Evolutionary conservation across 2,113 vertebrate genomes (phyloP).

Genomic region (Bubo scandiacus): DNA sequence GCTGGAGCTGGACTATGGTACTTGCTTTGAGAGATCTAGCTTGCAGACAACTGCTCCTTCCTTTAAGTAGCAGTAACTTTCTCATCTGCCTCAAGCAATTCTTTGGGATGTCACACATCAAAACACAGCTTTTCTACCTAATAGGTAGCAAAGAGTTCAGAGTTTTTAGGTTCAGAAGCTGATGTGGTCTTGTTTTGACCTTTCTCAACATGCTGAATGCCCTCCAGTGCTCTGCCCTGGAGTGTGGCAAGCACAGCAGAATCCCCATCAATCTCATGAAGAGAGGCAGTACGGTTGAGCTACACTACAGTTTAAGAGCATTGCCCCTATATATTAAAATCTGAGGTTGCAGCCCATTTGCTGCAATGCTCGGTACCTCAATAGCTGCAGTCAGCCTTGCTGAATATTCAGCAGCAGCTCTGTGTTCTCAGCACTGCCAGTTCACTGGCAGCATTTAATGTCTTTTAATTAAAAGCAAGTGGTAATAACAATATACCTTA

Average conservation of each 20-base stretch:
- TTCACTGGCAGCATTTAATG: not conserved
- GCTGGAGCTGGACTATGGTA: not conserved
- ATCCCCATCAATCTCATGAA: constrained; percentile 67
- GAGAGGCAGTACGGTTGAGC: constrained; percentile 42
- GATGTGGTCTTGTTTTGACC: constrained; percentile 67
- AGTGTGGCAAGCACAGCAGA: constrained; percentile 58
- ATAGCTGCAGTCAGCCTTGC: not conserved
- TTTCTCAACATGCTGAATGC: constrained; percentile 62
- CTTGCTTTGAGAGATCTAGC: not conserved
- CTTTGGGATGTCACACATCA: constrained; percentile 66
- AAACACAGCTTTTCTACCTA: constrained; percentile 64
- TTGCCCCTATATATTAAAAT: constrained; percentile 42
- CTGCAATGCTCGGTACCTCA: constrained; percentile 20
- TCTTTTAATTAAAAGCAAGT: not conserved
- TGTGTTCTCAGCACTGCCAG: not conserved
- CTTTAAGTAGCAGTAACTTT: constrained; percentile 16
- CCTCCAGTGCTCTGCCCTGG: constrained; percentile 58
- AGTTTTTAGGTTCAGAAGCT: constrained; percentile 71
- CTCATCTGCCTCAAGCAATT: constrained; percentile 57
- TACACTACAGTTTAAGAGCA: constrained; percentile 3
- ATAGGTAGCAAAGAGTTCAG: constrained; percentile 64
- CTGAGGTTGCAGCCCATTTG: constrained; percentile 60
- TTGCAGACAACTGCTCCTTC: constrained; percentile 2
- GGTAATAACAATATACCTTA: not conserved
- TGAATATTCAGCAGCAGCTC: constrained; percentile 50